A percentile compares a stretch with the other conserved stretches of the same genome.
Evolutionary conservation across 2,797 vertebrate genomes (phyloP).

Genomic region (Xerus rutilus): DNA sequence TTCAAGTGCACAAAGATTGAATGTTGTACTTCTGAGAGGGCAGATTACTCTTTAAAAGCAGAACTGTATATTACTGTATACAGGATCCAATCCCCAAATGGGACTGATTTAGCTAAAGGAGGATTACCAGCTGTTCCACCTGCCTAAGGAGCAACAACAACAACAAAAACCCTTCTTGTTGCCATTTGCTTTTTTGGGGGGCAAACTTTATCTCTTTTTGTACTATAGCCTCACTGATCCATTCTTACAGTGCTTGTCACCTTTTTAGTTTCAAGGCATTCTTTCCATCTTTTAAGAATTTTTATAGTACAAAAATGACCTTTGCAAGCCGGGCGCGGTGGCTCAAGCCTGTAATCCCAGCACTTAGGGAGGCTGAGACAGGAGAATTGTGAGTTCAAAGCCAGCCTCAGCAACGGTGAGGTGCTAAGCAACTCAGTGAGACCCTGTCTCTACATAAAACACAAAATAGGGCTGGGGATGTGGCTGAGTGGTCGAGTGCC

Average conservation of each 20-base stretch:
- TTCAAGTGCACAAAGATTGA: not conserved
- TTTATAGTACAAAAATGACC: too few relatives aligned
- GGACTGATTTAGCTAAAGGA: not conserved
- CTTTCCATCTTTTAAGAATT: not conserved
- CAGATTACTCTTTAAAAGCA: constrained; percentile 20
- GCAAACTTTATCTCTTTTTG: not conserved
- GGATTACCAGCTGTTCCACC: not conserved
- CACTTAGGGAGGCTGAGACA: too few relatives aligned
- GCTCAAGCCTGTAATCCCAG: too few relatives aligned
- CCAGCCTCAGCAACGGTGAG: too few relatives aligned
- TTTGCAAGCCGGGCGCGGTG: too few relatives aligned
- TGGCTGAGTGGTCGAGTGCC: too few relatives aligned
- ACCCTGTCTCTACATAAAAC: too few relatives aligned
- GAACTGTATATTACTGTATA: not conserved
- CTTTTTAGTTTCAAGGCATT: not conserved
- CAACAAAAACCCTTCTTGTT: not conserved
- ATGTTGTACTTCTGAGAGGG: constrained; percentile 8
- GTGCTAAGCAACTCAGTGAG: too few relatives aligned
- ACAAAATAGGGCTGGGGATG: too few relatives aligned
- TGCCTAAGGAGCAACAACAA: not conserved
- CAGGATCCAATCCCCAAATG: not conserved
- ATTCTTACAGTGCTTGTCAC: not conserved
- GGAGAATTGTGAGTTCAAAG: too few relatives aligned
- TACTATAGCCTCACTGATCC: not conserved
- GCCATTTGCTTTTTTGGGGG: not conserved